Conservation (phyloP, 2,888 invertebrate genomes). For the Epirrhoe alternata region DNA sequence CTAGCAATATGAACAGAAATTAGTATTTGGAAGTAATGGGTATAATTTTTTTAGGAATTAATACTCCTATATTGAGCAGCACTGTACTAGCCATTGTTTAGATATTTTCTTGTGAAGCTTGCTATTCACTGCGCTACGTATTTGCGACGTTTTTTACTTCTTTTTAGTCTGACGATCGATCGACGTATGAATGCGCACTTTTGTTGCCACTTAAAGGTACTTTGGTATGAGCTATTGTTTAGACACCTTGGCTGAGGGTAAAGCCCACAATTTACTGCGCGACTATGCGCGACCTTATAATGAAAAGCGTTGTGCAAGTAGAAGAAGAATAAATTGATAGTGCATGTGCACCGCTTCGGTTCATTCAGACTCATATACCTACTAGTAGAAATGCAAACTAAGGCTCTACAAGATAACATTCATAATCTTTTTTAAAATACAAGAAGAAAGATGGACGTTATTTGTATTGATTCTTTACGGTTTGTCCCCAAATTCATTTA, state of each 20-base stretch:
- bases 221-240: constrained; percentile 31
- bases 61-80: background rate
- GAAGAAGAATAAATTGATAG: too few species aligned
- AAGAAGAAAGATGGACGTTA: too few species aligned
- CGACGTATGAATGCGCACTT: constrained; percentile 34
- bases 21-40: too few species aligned
- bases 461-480: background rate
- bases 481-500: background rate
- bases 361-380: too few species aligned
- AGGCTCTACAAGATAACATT: too few species aligned
- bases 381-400: too few species aligned
- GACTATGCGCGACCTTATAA: constrained; percentile 3
- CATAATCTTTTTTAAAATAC: too few species aligned
- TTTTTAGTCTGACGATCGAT: constrained; percentile 15
- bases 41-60: too few species aligned
- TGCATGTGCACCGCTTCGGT: too few species aligned
- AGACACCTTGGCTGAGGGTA: constrained; percentile 9
- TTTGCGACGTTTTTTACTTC: background rate
- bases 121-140: background rate
- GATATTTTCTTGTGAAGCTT: background rate
- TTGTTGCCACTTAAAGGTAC: constrained; percentile 36
- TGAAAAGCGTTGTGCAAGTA: too few species aligned
- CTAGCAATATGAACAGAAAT: too few species aligned
- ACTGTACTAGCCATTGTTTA: background rate
- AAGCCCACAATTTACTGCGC: constrained; percentile 10